phyloP scores from a whole-genome alignment of 2,113 vertebrate genomes.

The Seriola quinqueradiata region DNA sequence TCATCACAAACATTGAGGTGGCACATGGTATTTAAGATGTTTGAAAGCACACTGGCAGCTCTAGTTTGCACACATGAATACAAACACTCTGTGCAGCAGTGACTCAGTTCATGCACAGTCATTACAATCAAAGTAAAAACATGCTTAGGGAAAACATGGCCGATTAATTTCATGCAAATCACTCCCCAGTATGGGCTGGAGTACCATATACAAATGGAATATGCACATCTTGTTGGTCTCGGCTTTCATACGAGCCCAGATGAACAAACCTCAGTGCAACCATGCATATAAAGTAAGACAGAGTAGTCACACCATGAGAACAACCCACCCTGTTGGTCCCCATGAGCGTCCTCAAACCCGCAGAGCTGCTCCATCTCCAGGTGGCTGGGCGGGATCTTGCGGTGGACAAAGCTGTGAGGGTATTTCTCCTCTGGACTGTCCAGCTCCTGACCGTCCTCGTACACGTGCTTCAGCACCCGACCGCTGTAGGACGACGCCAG shows the following conservation, averaged over 20 bases:
- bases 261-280: constrained; percentile 1
- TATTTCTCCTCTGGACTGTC: constrained; percentile 92
- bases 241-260: constrained; percentile 2
- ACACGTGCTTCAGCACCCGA: constrained; percentile 95
- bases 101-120: neutral
- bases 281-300: constrained; percentile 10
- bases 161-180: constrained; percentile 18
- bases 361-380: constrained; percentile 85
- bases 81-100: neutral
- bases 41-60: neutral
- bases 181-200: neutral
- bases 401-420: constrained; percentile 89
- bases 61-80: neutral
- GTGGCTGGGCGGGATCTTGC: constrained; percentile 85
- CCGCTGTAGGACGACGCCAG: constrained; percentile 95
- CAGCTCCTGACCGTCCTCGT: constrained; percentile 94
- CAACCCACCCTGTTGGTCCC: constrained; percentile 65
- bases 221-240: neutral
- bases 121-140: neutral
- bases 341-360: constrained; percentile 76
- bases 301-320: neutral
- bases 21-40: neutral
- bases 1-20: neutral
- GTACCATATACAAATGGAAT: neutral
- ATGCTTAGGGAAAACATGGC: neutral